Conservation (phyloP, 1,140 invertebrate genomes). For the Amphibalanus amphitrite region DNA sequence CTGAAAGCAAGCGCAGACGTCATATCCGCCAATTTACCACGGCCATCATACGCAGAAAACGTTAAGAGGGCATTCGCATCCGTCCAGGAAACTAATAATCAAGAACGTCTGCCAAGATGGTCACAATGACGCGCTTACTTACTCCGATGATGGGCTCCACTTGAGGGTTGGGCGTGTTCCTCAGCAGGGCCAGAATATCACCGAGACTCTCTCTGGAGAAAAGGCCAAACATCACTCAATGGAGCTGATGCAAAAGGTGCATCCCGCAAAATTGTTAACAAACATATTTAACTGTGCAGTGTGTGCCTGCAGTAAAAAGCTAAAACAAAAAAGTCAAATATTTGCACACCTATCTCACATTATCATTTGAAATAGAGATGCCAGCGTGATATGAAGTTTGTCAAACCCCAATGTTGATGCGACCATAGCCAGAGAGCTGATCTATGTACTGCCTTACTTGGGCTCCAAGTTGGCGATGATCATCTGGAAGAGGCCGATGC, state of each 20-base stretch:
- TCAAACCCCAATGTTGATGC: constrained; percentile 2
- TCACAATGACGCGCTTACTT: not conserved
- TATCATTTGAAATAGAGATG: not conserved
- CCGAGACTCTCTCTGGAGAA: constrained; percentile 46
- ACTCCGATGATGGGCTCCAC: constrained; percentile 74
- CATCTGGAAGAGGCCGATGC: constrained; percentile 77
- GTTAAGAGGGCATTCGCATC: not conserved
- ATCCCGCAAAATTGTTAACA: too few relatives aligned
- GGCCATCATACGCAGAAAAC: not conserved
- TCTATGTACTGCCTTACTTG: constrained; percentile 30
- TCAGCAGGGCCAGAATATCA: constrained; percentile 60
- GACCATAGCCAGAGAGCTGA: not conserved
- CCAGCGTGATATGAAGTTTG: not conserved
- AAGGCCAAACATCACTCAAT: too few relatives aligned
- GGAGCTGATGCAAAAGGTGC: too few relatives aligned
- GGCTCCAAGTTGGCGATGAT: constrained; percentile 52
- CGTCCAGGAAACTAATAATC: not conserved
- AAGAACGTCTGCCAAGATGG: not conserved
- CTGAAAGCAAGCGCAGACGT: not conserved
- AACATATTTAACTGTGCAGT: not conserved
- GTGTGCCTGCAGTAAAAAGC: not conserved
- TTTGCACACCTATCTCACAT: not conserved
- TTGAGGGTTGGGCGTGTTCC: constrained; percentile 69
- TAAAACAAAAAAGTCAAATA: constrained; percentile 8
- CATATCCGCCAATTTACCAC: not conserved